Evolutionary conservation across 2,888 invertebrate species (phyloP).

Genomic region (Polydrusus cervinus): DNA sequence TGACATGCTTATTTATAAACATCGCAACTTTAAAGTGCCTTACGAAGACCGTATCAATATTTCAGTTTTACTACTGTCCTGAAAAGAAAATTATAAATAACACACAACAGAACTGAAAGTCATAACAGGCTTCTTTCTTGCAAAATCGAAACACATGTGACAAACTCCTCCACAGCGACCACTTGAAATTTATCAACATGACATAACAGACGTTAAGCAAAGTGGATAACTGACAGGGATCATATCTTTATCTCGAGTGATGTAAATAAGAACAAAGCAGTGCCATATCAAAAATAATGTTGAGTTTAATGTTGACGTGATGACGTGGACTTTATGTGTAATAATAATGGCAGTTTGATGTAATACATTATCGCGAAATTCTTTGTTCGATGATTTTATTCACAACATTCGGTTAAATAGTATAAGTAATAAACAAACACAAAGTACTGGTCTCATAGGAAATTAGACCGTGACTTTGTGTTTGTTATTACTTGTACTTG

Average conservation of each 20-base stretch:
- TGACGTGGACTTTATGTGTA: background rate
- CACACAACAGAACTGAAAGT: background rate
- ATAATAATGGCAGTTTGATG: background rate
- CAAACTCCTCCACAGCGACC: conserved; percentile 11
- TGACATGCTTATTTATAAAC: no score
- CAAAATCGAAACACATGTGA: conserved; percentile 24
- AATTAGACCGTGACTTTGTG: no score
- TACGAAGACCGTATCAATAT: no score
- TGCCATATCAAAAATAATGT: conserved; percentile 8
- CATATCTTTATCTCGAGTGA: conserved; percentile 19
- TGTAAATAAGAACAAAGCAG: conserved; percentile 23
- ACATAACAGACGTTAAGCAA: conserved; percentile 42
- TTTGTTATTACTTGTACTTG: no score
- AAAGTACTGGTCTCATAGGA: no score
- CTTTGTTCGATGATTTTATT: no score
- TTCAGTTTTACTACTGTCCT: no score
- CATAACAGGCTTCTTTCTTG: background rate
- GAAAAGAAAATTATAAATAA: no score
- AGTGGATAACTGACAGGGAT: conserved; percentile 40
- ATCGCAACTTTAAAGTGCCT: no score
- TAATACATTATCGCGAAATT: no score
- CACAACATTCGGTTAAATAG: no score
- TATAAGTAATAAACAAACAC: no score
- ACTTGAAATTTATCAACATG: conserved; percentile 38
- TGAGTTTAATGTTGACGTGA: conserved; percentile 1